Base-by-base conservation (phyloP, 2,888 invertebrate species). In the Ischnura elegans region DNA sequence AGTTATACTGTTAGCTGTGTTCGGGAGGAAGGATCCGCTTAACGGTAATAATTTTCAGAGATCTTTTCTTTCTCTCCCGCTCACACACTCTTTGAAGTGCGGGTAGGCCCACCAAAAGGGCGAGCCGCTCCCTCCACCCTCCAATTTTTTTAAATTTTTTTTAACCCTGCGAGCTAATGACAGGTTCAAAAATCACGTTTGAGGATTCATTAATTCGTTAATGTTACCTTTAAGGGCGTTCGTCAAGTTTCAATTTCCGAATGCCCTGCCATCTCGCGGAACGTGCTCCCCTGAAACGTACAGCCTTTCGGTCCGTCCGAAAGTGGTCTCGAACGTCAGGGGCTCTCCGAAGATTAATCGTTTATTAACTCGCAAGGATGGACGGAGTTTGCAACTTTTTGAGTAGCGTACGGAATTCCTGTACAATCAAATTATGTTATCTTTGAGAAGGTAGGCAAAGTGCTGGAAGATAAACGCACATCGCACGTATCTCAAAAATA, bases 1-100 rank as follows among this genome's bases (percentile, higher is more conserved):
- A 76, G 76, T 76, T 76, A 76, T 76, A 76, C 76, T 76, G 76
- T 76, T 76, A 76, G 76, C 36, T 36, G 36, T 16, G 36, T 25
- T 36, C 13, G 76, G 76, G 36, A 76, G 36, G 36, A 76, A 29
- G 76, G 36, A 76, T 13, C 76, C 76, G 36, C 36, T 76, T 76
- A 36, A 76, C 76, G 29, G 76, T 76, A 36, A 76, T 76, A 76
- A 76, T 76, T 76, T 29, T 16, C 13, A 76, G 36, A 76, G 76
- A 76, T 76, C 61, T 25, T 36, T 76, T 10, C 51, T 10, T 1
- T 10, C 51, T 10, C 51, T 8, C 51, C 8, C 51, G 16, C 13
- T 19, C 13, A 2, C 13, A 13, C 19, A 13, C 36, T 76, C 76
- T 10, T 6, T 29, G 16, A n/a, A 76, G 76, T 76, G 36, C 36